Evolutionary conservation across 2,797 vertebrate genomes (phyloP), one percentile per base, ranked within the genome.

Genomic region (Naso thynnoides): DNA sequence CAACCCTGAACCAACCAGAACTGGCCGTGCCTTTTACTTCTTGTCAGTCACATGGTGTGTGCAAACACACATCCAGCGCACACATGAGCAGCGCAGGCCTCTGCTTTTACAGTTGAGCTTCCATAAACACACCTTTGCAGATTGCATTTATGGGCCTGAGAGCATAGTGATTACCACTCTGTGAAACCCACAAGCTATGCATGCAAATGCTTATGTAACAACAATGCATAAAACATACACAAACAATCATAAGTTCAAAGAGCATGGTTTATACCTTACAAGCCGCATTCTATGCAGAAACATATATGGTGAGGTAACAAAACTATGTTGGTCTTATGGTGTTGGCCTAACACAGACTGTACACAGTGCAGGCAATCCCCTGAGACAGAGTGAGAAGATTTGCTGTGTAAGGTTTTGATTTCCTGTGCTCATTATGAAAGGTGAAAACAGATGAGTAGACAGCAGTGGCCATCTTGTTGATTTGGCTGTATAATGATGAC

Each of bases 361-460:
- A 27, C 49, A 73, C 56, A 70, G 68, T 39, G 50, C 74, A 67
- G 56, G n/a, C 45, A 42, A 21, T 78, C 65, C 79, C 80, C 82
- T 11, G 56, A 71, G 76, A 69, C 57, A 44, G 39, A 67, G 65
- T 36, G 65, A 62, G 61, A 61, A 24, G 9, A 65, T 47, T 79
- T 85, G 78, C 78, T 76, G 81, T 41, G 73, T 87, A 80, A 78
- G 85, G 65, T 79, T 87, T 85, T 80, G 83, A 87, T 83, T 86
- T 88, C 77, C 85, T 79, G 63, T 56, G 69, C 84, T 91, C 78
- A 82, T 90, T 87, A 91, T 88, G 64, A 90, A 88, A 80, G 73
- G 76, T 80, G 70, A 81, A 86, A 89, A 86, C 73, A 78, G 80
- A 91, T 85, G 82, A 85, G 84, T 64, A 73, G 71, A 88, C 76